Evolutionary conservation across 2,888 invertebrate species (phyloP).

Genomic region (Nephrotoma guestfalica): DNA sequence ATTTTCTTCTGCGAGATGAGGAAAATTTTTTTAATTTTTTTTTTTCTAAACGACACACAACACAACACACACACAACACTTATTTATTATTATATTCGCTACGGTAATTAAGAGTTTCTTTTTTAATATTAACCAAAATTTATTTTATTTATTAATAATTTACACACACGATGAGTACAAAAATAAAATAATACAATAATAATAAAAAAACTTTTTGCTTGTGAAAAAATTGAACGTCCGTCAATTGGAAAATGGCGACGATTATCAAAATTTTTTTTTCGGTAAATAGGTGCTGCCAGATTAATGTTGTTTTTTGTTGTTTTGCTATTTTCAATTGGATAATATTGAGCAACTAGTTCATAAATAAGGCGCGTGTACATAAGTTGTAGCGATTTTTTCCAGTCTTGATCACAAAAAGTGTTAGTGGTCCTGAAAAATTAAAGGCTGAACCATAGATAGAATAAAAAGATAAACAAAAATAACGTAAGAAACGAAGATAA

Average conservation of each 20-base stretch:
- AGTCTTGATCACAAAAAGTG: no score
- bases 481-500: no score
- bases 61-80: background rate
- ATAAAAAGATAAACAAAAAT: no score
- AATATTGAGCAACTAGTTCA: background rate
- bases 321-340: background rate
- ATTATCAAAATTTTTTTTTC: background rate
- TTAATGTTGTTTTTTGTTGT: background rate
- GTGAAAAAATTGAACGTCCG: background rate
- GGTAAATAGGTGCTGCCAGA: background rate
- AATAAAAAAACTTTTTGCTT: background rate
- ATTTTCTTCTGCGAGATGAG: background rate
- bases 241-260: background rate
- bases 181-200: background rate
- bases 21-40: background rate
- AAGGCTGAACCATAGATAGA: no score
- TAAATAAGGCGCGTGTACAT: background rate
- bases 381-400: no score
- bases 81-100: background rate
- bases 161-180: background rate
- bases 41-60: background rate
- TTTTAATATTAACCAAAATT: background rate
- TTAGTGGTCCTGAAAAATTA: no score
- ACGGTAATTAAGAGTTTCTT: background rate
- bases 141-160: background rate